Base-by-base conservation (phyloP, 2,888 invertebrate genomes). In the Kuschelorhynchus macadamiae region DNA sequence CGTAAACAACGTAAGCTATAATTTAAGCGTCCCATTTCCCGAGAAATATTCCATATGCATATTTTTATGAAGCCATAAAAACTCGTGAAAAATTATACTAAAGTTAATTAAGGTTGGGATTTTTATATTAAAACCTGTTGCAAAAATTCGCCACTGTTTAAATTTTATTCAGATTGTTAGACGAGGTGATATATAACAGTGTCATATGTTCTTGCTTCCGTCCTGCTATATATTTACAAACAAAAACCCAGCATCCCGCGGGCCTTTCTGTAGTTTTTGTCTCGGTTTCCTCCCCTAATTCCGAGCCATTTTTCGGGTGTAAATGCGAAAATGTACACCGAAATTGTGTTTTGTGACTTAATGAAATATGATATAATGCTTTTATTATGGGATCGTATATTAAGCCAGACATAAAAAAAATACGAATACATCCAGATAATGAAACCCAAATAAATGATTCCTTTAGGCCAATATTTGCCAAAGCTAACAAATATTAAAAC, bases 351-450 rank as follows among this genome's bases (percentile, higher is more conserved):
- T 61, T 61, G 70, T 44, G 60, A 59, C 66, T 56, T 60, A 57
- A 62, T 70, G 68, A 72, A 70, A 72, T 72, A 70, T 72, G 68
- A 67, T 59, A 30, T 53, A 60, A 55, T 53, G 59, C 59, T 30
- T 41, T 66, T 60, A 66, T 60, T 66, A 47, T 66, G 36, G n/a
- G 36, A 53, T 53, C 36, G 52, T 39, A 52, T 30, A 53, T 42
- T 18, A 30, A 52, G 52, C 12, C 12, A 14, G 52, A 32, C 17
- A 36, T n/a, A 36, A 17, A 36, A 16, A 36, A 25, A 5, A 25
- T 25, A 25, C 7, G 25, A 25, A 3, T 25, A 25, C 25, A 25
- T 25, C 7, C 7, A 25, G 7, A 5, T 25, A 25, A 25, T 25
- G 25, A 7, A 25, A 25, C 7, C 25, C 3, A 25, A 7, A 25